A percentile compares a stretch with the other conserved stretches of the same genome.
Conservation (phyloP, 2,113 vertebrate species). For the Melanostigma gelatinosum region DNA sequence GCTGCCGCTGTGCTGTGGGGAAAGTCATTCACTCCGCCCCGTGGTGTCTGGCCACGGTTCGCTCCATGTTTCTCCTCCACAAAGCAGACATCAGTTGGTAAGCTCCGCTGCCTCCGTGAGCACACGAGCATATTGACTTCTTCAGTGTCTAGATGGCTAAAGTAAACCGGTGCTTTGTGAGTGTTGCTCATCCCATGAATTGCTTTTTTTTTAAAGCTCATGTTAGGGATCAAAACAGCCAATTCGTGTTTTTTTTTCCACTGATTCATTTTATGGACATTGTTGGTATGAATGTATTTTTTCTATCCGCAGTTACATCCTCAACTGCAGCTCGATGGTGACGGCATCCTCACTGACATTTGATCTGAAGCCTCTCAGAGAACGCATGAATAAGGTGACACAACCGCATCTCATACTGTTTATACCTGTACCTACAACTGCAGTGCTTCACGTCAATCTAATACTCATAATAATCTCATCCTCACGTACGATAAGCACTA, state of each 20-base stretch:
- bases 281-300: not conserved
- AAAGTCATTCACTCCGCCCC: constrained; percentile 82
- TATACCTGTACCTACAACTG: not conserved
- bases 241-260: not conserved
- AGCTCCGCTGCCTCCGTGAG: constrained; percentile 34
- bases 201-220: constrained; percentile 14
- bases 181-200: not conserved
- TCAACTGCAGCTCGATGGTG: constrained; percentile 79
- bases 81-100: constrained; percentile 88
- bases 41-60: constrained; percentile 74
- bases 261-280: not conserved
- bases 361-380: constrained; percentile 69
- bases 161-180: constrained; percentile 10
- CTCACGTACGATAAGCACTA: not conserved
- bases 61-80: constrained; percentile 88
- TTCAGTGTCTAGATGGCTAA: constrained; percentile 20
- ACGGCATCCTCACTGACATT: constrained; percentile 84
- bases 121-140: constrained; percentile 17
- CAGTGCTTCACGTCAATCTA: not conserved
- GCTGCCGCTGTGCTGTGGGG: constrained; percentile 82
- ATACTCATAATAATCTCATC: not conserved
- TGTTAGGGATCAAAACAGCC: constrained; percentile 1
- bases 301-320: constrained; percentile 82
- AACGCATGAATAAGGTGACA: constrained; percentile 71
- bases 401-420: not conserved